phyloP scores from a whole-genome alignment of 1,140 invertebrate species.

The Eriosoma lanigerum region DNA sequence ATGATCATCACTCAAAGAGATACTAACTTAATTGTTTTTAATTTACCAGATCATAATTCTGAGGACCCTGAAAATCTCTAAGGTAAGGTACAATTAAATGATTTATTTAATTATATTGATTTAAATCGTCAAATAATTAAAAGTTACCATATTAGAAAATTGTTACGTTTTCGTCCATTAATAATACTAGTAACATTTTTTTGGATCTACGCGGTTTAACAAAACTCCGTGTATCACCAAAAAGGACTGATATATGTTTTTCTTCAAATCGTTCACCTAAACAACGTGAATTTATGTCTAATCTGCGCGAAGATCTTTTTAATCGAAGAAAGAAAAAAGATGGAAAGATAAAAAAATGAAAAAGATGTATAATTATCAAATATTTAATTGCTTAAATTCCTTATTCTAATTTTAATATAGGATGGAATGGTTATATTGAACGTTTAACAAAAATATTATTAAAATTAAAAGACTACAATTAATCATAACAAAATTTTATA shows the following conservation, averaged over 20 bases:
- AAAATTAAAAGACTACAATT: no score
- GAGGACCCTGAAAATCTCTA: neutral
- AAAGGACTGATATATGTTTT: neutral
- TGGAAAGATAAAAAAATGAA: neutral
- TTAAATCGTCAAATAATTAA: neutral
- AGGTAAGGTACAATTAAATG: neutral
- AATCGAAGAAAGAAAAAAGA: neutral
- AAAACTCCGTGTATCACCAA: neutral
- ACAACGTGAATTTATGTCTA: neutral
- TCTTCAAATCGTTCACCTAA: neutral
- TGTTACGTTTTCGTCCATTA: neutral
- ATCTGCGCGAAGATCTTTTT: neutral
- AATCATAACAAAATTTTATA: no score
- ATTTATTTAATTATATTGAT: neutral
- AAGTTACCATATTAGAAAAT: neutral
- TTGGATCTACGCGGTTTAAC: neutral
- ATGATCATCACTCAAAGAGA: no score
- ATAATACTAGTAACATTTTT: neutral
- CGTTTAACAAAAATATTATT: no score
- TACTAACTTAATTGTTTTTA: no score
- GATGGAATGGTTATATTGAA: no score
- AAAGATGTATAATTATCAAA: neutral
- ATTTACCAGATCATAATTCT: neutral
- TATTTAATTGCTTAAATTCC: neutral
- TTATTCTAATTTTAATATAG: neutral